Base-by-base conservation (phyloP, 2,888 invertebrate genomes). In the Pterobdella sp. region DNA sequence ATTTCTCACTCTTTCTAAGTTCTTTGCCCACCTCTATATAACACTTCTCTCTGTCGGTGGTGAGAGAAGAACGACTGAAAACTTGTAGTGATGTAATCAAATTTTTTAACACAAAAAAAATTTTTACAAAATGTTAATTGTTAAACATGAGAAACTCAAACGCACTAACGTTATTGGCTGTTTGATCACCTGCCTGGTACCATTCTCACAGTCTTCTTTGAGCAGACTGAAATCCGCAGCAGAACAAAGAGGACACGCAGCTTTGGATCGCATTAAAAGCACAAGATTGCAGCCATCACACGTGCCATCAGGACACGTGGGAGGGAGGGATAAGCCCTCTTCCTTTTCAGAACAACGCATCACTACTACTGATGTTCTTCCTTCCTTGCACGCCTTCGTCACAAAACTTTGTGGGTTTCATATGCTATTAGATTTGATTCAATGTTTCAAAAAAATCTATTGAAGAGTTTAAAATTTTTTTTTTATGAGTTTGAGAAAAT, bases 261-360 rank as follows among this genome's bases (percentile, higher is more conserved):
- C 80, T 26, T 80, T 78, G 10, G 85, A 85, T 72, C 78, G 80
- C 86, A 86, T 87, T 76, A 87, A 78, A 77, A 87, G 85, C 79
- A 86, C 85, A 79, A 86, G 88, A 72, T 84, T 84, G 79, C 88
- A 88, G 1, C 88, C 88, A 80, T 88, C 87, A 80, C 88, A 88
- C 0, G 88, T 88, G 7, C 87, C 88, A 79, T 86, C 86, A 0
- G 85, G 83, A 79, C 87, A 87, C 73, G 84, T 83, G 0, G 84
- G 81, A 1, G 87, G 87, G 52, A 86, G 80, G 32, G 79, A 80
- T n/a, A 77, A 49, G 26, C 31, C 3, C 29, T 31, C 63, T 35
- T 65, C 65, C 35, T 71, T 34, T 22, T 71, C 71, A 76, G 86
- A 85, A 80, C 88, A 88, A 31, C 86, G 80, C 65, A 87, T 80